Percentiles rank a stretch among this genome's conserved stretches.
Evolutionary conservation across 1,140 invertebrate genomes (phyloP).

Genomic region (Habropoda laboriosa): DNA sequence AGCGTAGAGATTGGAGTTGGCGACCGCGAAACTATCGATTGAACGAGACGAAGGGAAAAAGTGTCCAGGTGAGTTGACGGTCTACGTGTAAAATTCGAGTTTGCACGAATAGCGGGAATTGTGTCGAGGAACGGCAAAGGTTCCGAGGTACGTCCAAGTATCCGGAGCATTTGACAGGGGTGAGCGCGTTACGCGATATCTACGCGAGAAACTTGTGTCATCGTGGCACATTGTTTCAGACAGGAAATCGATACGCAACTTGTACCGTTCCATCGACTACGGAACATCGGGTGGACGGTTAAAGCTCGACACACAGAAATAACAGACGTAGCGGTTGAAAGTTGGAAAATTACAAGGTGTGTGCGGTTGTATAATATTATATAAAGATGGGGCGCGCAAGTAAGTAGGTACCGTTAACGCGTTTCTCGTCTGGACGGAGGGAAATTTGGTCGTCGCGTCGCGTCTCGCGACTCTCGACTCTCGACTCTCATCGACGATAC

Average conservation of each 20-base stretch:
- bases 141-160: not conserved
- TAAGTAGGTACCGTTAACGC: no score
- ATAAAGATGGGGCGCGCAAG: no score
- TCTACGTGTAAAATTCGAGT: not conserved
- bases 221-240: slow-evolving; percentile 65
- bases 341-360: not conserved
- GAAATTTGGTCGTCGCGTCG: no score
- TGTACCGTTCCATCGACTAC: slow-evolving; percentile 13
- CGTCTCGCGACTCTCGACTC: no score
- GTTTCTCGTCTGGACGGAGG: no score
- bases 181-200: slow-evolving; percentile 40
- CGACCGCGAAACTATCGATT: slow-evolving; percentile 24
- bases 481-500: no score
- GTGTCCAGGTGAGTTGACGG: not conserved
- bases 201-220: slow-evolving; percentile 58
- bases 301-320: not conserved
- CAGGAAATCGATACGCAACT: slow-evolving; percentile 71
- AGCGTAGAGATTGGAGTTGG: not conserved
- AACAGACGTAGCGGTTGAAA: slow-evolving; percentile 25
- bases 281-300: not conserved
- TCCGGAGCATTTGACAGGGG: not conserved
- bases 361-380: no score
- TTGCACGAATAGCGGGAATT: not conserved
- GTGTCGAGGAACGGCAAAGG: slow-evolving; percentile 12
- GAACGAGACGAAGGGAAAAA: not conserved